Conservation (phyloP, 2,113 vertebrate genomes). For the Indicator indicator region DNA sequence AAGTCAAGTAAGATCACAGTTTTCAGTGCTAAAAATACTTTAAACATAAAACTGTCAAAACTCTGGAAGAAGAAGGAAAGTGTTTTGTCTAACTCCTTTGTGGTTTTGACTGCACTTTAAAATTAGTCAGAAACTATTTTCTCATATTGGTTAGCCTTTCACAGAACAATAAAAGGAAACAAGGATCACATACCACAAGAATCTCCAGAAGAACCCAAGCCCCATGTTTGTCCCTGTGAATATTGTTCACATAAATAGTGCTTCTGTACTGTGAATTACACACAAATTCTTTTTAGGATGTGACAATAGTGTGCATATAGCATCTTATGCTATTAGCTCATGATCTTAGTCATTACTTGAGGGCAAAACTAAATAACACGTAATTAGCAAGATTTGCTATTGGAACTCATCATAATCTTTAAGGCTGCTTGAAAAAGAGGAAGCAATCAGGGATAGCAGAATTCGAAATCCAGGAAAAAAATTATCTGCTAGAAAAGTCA, state of each 20-base stretch:
- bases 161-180: not conserved
- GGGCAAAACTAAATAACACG: not conserved
- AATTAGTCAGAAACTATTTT: not conserved
- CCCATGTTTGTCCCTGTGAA: not conserved
- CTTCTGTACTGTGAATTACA: not conserved
- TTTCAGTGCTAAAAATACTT: not conserved
- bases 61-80: not conserved
- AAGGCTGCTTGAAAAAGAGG: not conserved
- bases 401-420: not conserved
- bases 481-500: not conserved
- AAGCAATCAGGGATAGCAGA: not conserved
- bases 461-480: not conserved
- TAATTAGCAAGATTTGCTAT: not conserved
- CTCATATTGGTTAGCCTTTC: not conserved
- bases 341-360: not conserved
- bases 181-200: not conserved
- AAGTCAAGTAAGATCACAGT: not conserved
- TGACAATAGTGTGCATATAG: not conserved
- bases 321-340: not conserved
- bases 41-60: not conserved
- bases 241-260: accelerated
- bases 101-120: not conserved
- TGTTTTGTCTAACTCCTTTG: not conserved
- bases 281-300: not conserved
- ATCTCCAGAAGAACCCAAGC: not conserved